A percentile compares a stretch with the other conserved stretches of the same genome.
These are phyloP conservation scores for Aptenodytes patagonicus DNA, from an alignment of 2,113 vertebrate species.

Conservation along the genomic window DNA sequence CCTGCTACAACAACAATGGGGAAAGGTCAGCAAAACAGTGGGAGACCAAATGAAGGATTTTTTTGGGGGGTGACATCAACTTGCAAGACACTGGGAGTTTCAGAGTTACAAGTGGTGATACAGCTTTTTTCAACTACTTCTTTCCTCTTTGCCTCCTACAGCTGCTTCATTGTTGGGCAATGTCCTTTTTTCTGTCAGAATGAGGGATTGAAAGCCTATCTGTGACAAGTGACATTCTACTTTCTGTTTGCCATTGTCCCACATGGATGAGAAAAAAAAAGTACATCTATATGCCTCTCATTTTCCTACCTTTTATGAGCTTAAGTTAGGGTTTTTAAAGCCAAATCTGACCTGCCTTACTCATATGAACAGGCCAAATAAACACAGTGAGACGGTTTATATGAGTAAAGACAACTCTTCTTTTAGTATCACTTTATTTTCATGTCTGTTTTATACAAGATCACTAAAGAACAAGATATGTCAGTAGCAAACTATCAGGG, in stretches of 20 bases:
- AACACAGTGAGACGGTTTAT: background rate
- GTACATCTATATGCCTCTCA: background rate
- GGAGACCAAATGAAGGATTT: constrained; percentile 61
- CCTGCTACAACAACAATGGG: constrained; percentile 31
- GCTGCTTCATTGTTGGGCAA: background rate
- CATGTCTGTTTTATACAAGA: background rate
- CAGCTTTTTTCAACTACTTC: background rate
- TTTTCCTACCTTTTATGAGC: background rate
- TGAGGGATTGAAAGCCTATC: background rate
- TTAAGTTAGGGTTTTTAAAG: background rate
- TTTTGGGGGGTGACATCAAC: constrained; percentile 24
- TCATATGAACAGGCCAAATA: background rate
- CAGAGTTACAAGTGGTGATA: constrained; percentile 19
- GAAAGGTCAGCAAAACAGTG: constrained; percentile 66
- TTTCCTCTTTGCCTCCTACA: constrained; percentile 4
- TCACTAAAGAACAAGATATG: background rate
- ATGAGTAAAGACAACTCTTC: background rate
- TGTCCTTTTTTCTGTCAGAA: background rate
- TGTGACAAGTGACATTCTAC: background rate
- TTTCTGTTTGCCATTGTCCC: background rate
- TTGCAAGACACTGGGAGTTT: constrained; percentile 56
- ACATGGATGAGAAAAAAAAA: background rate
- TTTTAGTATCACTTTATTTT: background rate
- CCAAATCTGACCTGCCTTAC: background rate
- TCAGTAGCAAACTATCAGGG: background rate